A percentile compares a stretch with the other conserved stretches of the same genome.
These are phyloP conservation scores for Basileuterus tristriatus DNA, from an alignment of 2,797 vertebrate genomes.

Conservation along the genomic window DNA sequence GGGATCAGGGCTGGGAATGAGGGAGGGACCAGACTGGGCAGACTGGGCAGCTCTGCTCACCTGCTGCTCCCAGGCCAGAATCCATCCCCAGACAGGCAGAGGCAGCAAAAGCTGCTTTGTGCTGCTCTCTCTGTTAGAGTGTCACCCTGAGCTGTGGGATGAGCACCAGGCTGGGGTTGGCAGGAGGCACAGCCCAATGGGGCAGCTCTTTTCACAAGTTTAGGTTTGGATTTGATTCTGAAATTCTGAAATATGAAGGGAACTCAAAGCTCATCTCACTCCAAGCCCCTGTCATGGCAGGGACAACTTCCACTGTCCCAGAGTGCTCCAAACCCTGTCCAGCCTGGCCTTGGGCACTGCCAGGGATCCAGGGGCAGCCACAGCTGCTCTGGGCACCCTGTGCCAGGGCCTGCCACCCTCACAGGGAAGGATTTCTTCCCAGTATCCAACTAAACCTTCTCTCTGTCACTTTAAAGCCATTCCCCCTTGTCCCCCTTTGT, in stretches of 20 bases:
- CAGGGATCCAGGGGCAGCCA: neutral
- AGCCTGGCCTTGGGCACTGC: accelerated
- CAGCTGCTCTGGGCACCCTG: neutral
- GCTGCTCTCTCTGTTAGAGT: neutral
- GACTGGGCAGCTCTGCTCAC: neutral
- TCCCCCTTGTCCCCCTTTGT: neutral
- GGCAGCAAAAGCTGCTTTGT: neutral
- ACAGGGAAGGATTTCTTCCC: neutral
- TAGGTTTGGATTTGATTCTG: neutral
- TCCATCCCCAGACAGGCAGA: neutral
- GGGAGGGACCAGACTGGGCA: neutral
- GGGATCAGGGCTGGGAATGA: neutral
- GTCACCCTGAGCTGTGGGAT: neutral
- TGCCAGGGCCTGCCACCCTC: neutral
- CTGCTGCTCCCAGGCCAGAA: neutral
- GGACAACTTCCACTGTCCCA: accelerated
- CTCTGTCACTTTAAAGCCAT: neutral
- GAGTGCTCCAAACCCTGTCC: accelerated
- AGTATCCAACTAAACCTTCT: neutral
- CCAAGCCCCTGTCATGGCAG: neutral
- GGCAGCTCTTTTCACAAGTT: neutral
- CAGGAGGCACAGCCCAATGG: neutral
- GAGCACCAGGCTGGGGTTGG: neutral
- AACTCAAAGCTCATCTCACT: neutral
- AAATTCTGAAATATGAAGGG: neutral